Evolutionary conservation across 2,888 invertebrate species (phyloP), one percentile per base, ranked within the genome.

Genomic region (Perizoma flavofasciatum): DNA sequence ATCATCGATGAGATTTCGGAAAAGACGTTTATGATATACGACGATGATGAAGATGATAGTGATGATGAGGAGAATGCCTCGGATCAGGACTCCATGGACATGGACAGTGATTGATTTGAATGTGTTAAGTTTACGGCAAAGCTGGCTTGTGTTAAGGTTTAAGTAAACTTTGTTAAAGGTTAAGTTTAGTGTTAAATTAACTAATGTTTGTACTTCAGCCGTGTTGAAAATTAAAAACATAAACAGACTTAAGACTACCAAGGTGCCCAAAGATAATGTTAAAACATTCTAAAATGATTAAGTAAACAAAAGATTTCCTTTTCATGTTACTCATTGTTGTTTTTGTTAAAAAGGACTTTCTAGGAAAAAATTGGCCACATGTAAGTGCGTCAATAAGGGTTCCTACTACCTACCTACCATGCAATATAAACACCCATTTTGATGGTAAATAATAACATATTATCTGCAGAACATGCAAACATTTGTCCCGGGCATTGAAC

Each of bases 1-100:
- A 63, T 73, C 9, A 71, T 77, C 10, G 77, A 77, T 53, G 74
- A 75, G 22, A 74, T 77, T 50, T 73, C 75, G 5, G 74, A 77
- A 50, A 67, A 71, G 55, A 70, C 71, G 0, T 73, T 71, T 59
- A 69, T 67, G 46, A 69, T 58, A 54, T 55, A 65, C 33, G 71
- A 74, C 54, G 73, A 73, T 5, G 69, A 66, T 0, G 68, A 69
- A 2, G 70, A 70, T 51, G 72, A 72, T 10, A 74, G 72, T 64
- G 73, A 72, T 48, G 67, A 69, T 22, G 74, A 73, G 5, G 74
- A 75, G 3, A 61, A 67, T 39, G 71, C 47, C 0, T 71, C 73
- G 0, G 74, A 74, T 44, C 72, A 73, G 40, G 75, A 75, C 46
- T 76, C 76, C 9, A 68, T 70, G 69, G 74, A 74, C 10, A 67